These are phyloP conservation scores for Nasonia vitripennis DNA, from an alignment of 1,140 invertebrate species.

Conservation along the genomic window DNA sequence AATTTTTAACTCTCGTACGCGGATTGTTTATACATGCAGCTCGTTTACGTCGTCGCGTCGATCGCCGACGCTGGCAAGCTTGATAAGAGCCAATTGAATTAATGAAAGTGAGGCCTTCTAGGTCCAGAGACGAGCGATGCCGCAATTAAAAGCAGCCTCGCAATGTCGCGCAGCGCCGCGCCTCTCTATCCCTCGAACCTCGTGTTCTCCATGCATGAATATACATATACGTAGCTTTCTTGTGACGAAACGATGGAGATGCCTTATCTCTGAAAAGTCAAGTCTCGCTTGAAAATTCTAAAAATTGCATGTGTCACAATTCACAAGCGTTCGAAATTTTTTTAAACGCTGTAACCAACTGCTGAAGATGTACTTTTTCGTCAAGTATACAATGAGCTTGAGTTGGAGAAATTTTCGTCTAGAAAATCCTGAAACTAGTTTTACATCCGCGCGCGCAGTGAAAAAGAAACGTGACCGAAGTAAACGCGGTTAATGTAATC, in stretches of 20 bases:
- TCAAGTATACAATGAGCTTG: too few relatives aligned
- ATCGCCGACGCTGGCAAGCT: neutral
- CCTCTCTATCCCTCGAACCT: neutral
- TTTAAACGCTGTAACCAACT: too few relatives aligned
- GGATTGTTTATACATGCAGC: slow-evolving; percentile 23
- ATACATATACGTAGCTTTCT: neutral
- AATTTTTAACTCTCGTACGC: neutral
- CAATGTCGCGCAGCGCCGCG: slow-evolving; percentile 1
- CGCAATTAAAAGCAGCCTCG: slow-evolving; percentile 59
- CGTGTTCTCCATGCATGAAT: neutral
- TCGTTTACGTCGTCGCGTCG: neutral
- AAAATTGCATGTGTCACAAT: too few relatives aligned
- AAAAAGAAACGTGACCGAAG: neutral
- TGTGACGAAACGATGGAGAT: too few relatives aligned
- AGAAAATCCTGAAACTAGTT: too few relatives aligned
- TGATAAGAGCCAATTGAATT: slow-evolving; percentile 65
- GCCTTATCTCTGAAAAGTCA: too few relatives aligned
- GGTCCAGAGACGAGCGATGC: slow-evolving; percentile 53
- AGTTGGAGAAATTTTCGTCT: too few relatives aligned
- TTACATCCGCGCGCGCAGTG: neutral
- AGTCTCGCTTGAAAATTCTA: too few relatives aligned
- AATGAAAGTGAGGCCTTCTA: slow-evolving; percentile 64
- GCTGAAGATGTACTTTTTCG: too few relatives aligned
- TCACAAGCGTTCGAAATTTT: too few relatives aligned
- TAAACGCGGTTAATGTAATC: slow-evolving; percentile 40